Evolutionary conservation across 2,888 invertebrate genomes (phyloP).

Genomic region (Orgyia antiqua): DNA sequence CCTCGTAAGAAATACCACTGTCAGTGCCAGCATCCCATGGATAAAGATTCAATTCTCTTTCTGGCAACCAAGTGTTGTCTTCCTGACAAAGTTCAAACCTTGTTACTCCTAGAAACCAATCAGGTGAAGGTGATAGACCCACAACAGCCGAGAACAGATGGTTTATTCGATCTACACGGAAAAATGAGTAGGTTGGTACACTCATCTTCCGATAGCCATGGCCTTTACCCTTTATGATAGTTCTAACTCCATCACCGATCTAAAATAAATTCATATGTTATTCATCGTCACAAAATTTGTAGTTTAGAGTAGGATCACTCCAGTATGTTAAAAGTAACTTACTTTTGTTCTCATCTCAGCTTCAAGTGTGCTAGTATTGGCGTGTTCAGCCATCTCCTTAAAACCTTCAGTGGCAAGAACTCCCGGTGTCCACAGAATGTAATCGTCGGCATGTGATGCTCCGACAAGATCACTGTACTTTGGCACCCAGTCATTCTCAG

Average conservation of each 20-base stretch:
- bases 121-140: slow-evolving; percentile 82
- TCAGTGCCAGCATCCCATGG: slow-evolving; percentile 99
- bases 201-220: slow-evolving; percentile 60
- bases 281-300: not conserved
- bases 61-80: slow-evolving; percentile 93
- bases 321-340: slow-evolving; percentile 1
- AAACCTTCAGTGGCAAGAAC: slow-evolving; percentile 53
- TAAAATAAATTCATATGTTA: slow-evolving; percentile 18
- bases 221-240: slow-evolving; percentile 65
- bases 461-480: slow-evolving; percentile 61
- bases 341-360: slow-evolving; percentile 60
- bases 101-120: slow-evolving; percentile 97
- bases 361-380: slow-evolving; percentile 57
- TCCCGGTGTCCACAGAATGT: slow-evolving; percentile 57
- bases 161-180: slow-evolving; percentile 52
- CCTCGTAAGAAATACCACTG: slow-evolving; percentile 93
- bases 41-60: slow-evolving; percentile 89
- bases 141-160: slow-evolving; percentile 55
- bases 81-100: slow-evolving; percentile 91
- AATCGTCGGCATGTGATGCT: slow-evolving; percentile 55
- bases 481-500: slow-evolving; percentile 64
- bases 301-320: not conserved
- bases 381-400: slow-evolving; percentile 54
- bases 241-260: slow-evolving; percentile 62
- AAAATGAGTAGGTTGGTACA: slow-evolving; percentile 54